A percentile compares a stretch with the other conserved stretches of the same genome.
Evolutionary conservation across 2,888 invertebrate species (phyloP).

Genomic region (Branchinecta sandiegonensis): DNA sequence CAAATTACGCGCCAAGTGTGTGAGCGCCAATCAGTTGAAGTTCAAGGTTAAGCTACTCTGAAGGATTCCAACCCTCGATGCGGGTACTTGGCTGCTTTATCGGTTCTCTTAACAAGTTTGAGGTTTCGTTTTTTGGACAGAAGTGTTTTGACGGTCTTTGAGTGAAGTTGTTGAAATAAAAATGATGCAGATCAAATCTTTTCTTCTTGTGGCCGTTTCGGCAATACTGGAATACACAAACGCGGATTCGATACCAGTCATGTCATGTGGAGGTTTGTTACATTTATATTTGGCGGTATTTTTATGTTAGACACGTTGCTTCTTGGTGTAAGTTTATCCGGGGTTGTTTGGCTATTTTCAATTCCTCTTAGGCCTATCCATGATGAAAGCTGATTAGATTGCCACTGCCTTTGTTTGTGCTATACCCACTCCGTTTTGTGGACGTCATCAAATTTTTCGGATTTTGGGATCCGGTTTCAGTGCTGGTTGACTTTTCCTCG

Average conservation of each 20-base stretch:
- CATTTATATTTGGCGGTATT: background rate
- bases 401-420: too few species aligned
- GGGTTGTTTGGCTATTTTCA: too few species aligned
- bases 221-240: background rate
- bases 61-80: background rate
- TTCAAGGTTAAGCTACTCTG: constrained; percentile 6
- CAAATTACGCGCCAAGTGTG: too few species aligned
- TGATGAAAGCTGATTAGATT: too few species aligned
- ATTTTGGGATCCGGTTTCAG: too few species aligned
- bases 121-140: background rate
- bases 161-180: background rate
- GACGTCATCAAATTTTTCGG: too few species aligned
- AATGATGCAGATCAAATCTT: background rate
- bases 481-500: too few species aligned
- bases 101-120: background rate
- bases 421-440: too few species aligned
- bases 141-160: background rate
- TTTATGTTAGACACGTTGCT: too few species aligned
- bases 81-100: background rate
- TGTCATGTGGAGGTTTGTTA: constrained; percentile 13
- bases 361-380: too few species aligned
- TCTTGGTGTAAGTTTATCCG: too few species aligned
- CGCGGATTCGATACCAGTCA: background rate
- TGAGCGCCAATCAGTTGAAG: background rate
- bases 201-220: background rate